Conservation (phyloP, 2,888 invertebrate genomes). For the Candidula unifasciata region DNA sequence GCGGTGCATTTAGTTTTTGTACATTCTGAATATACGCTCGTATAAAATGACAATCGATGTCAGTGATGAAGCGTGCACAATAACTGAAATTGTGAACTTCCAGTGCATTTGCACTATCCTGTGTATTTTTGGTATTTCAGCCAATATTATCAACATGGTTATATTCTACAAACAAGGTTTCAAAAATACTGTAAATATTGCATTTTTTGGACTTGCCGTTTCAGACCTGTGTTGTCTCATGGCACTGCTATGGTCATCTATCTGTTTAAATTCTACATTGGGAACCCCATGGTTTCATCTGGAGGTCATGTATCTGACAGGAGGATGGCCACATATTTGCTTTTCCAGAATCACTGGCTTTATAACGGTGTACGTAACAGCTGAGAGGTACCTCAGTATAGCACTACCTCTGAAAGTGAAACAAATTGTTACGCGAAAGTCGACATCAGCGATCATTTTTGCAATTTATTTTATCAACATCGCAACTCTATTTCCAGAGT, state of each 20-base stretch:
- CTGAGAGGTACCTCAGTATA: too few species aligned
- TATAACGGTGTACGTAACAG: too few species aligned
- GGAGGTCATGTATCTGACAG: neutral
- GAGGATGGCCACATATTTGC: too few species aligned
- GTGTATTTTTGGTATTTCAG: neutral
- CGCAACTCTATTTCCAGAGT: too few species aligned
- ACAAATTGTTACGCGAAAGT: too few species aligned
- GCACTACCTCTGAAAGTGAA: too few species aligned
- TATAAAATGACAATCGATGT: neutral
- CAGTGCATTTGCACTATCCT: neutral
- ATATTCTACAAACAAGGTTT: neutral
- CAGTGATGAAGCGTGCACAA: neutral
- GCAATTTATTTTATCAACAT: too few species aligned
- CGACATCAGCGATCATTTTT: too few species aligned
- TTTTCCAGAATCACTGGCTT: too few species aligned
- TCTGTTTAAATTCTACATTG: neutral
- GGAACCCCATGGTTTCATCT: neutral
- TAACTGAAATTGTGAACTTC: neutral
- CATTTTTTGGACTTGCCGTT: neutral
- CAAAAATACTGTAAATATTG: neutral
- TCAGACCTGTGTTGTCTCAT: neutral
- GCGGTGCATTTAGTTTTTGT: too few species aligned
- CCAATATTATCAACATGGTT: neutral
- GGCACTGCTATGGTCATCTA: neutral
- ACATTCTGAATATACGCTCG: neutral